Conservation (phyloP, 2,888 invertebrate species). For the Idaea dimidiata region DNA sequence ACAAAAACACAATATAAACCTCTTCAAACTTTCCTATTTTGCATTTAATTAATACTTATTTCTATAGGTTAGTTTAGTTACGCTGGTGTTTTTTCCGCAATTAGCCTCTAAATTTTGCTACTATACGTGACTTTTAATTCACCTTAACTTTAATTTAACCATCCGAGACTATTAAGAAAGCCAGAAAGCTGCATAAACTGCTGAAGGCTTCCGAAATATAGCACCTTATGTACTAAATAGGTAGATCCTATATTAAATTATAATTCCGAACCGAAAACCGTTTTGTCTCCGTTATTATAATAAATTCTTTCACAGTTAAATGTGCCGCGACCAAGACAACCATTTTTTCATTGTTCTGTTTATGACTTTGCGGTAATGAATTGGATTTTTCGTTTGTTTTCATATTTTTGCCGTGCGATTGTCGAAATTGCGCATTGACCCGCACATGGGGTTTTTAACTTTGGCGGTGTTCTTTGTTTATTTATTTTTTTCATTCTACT, state of each 20-base stretch:
- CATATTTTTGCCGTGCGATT: constrained; percentile 14
- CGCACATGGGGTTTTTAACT: constrained; percentile 13
- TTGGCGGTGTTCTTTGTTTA: constrained; percentile 6
- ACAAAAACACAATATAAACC: too few species aligned
- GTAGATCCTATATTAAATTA: background rate
- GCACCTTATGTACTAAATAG: too few species aligned
- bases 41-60: too few species aligned
- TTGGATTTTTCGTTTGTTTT: constrained; percentile 22
- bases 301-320: constrained; percentile 29
- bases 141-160: too few species aligned
- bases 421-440: constrained; percentile 13
- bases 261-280: constrained; percentile 14
- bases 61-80: too few species aligned
- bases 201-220: too few species aligned
- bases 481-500: background rate
- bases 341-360: constrained; percentile 30
- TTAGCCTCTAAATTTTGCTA: background rate
- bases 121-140: constrained; percentile 8
- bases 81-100: too few species aligned
- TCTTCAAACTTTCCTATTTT: too few species aligned
- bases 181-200: too few species aligned
- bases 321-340: constrained; percentile 21
- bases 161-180: too few species aligned
- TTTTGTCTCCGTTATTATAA: constrained; percentile 28
- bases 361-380: constrained; percentile 30